Evolutionary conservation across 2,113 vertebrate species (phyloP).

Genomic region (Syngnathus floridae): DNA sequence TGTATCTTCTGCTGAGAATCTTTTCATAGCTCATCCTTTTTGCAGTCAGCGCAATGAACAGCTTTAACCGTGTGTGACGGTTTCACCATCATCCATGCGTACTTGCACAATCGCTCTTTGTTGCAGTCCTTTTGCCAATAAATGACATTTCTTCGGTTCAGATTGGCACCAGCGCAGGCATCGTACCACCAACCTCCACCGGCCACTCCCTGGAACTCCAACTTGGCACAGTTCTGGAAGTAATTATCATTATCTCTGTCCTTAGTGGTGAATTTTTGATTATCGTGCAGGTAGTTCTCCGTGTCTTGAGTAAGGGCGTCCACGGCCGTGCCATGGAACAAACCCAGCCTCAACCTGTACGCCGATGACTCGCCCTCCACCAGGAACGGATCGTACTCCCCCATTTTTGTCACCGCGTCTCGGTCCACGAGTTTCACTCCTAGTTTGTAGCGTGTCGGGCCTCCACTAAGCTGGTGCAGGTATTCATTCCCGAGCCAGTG

Average conservation of each 20-base stretch:
- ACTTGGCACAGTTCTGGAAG: slow-evolving; percentile 76
- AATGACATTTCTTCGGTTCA: slow-evolving; percentile 78
- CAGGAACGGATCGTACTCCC: slow-evolving; percentile 73
- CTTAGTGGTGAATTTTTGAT: slow-evolving; percentile 81
- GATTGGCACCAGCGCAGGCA: slow-evolving; percentile 76
- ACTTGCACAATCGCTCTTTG: slow-evolving; percentile 74
- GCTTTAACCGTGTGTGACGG: slow-evolving; percentile 58
- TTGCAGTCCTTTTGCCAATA: slow-evolving; percentile 83
- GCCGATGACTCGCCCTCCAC: slow-evolving; percentile 75
- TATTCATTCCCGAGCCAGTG: slow-evolving; percentile 84
- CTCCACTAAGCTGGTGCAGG: slow-evolving; percentile 71
- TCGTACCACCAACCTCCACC: slow-evolving; percentile 82
- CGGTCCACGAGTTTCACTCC: slow-evolving; percentile 77
- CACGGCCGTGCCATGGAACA: slow-evolving; percentile 73
- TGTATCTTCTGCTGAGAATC: too few species aligned
- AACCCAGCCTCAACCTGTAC: slow-evolving; percentile 76
- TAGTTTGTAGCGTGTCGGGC: slow-evolving; percentile 65
- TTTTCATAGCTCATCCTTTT: slow-evolving; percentile 74
- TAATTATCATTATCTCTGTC: slow-evolving; percentile 82
- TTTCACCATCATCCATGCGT: slow-evolving; percentile 81
- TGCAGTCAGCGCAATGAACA: slow-evolving; percentile 50
- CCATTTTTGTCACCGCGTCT: slow-evolving; percentile 69
- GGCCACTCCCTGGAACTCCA: slow-evolving; percentile 73
- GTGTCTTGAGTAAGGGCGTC: slow-evolving; percentile 80
- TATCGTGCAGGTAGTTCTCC: slow-evolving; percentile 85